phyloP scores from a whole-genome alignment of 2,888 invertebrate species.

The Mesoligia furuncula region DNA sequence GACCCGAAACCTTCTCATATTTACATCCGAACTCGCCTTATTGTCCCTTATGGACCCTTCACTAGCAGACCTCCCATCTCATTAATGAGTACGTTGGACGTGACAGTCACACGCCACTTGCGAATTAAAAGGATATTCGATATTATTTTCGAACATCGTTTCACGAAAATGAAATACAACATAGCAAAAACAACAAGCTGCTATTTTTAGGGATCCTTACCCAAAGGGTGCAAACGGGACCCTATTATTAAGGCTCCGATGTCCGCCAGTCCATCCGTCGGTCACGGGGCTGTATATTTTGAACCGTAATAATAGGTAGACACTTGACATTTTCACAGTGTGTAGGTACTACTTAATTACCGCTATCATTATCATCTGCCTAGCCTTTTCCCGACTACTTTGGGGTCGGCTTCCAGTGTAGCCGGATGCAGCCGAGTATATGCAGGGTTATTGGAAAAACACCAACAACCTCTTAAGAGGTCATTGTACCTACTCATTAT shows the following conservation, averaged over 20 bases:
- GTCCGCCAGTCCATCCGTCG: neutral
- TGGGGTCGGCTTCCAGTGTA: too few species aligned
- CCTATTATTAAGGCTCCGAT: neutral
- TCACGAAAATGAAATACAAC: constrained; percentile 41
- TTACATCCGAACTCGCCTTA: constrained; percentile 18
- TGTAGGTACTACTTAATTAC: too few species aligned
- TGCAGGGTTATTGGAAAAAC: too few species aligned
- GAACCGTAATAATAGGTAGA: neutral
- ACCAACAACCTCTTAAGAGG: too few species aligned
- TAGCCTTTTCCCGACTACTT: too few species aligned
- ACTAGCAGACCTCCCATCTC: constrained; percentile 34
- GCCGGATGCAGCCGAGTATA: too few species aligned
- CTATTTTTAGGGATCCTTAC: neutral
- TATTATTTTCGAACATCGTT: constrained; percentile 31
- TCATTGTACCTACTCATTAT: too few species aligned
- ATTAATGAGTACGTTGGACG: constrained; percentile 45
- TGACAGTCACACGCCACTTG: constrained; percentile 27
- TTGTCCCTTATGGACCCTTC: constrained; percentile 32
- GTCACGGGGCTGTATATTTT: neutral
- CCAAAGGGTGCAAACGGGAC: neutral
- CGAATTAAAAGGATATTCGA: constrained; percentile 54
- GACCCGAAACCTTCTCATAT: constrained; percentile 31
- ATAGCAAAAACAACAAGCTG: neutral
- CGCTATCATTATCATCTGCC: too few species aligned
- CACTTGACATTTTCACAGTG: neutral